phyloP scores from a whole-genome alignment of 1,140 invertebrate species.

The Nephotettix cincticeps region DNA sequence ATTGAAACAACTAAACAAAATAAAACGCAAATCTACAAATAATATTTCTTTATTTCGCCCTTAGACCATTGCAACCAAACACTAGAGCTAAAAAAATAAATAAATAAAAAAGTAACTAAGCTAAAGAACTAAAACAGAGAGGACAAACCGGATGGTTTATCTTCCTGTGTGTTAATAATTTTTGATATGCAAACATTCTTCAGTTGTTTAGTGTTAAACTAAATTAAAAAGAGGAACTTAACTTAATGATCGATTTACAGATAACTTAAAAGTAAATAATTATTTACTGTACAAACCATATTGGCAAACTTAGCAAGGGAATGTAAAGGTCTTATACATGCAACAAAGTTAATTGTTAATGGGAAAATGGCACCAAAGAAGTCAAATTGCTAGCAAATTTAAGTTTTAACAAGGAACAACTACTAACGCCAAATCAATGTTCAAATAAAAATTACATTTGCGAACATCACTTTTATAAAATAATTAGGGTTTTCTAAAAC shows the following conservation, averaged over 20 bases:
- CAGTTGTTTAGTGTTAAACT: background rate
- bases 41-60: conserved; percentile 1
- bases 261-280: background rate
- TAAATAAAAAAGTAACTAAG: background rate
- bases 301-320: background rate
- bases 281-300: background rate
- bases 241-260: background rate
- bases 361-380: no score
- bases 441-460: no score
- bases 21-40: conserved; percentile 12
- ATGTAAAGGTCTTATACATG: background rate
- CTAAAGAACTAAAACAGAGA: conserved; percentile 4
- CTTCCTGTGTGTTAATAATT: conserved; percentile 5
- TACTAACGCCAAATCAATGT: no score
- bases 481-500: no score
- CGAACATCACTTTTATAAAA: no score
- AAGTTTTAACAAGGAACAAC: no score
- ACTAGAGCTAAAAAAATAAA: conserved; percentile 4
- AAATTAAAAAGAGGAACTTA: background rate
- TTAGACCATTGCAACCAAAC: conserved; percentile 19
- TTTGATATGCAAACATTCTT: conserved; percentile 9
- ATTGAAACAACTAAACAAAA: background rate
- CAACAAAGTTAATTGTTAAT: no score
- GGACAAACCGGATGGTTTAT: background rate
- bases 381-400: no score